Evolutionary conservation across 2,797 vertebrate genomes (phyloP), one percentile per base, ranked within the genome.

Genomic region (Halcyon leucocephala): DNA sequence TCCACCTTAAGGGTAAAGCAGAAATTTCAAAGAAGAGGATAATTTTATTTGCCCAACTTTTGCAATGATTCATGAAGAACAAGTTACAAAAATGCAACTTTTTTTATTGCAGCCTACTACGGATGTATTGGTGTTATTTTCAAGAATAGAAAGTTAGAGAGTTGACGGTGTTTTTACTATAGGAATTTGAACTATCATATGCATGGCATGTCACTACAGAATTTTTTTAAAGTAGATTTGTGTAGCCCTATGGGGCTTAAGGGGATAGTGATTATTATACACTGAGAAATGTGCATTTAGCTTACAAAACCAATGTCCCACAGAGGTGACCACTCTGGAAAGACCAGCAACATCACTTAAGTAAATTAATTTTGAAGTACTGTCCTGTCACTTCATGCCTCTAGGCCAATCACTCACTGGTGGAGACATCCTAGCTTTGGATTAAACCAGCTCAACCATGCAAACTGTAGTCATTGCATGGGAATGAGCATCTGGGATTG

Each of bases 311-410:
- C 95, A 95, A 94, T 95, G 98, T 97, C 97, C 98, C 97, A 98
- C 98, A 98, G 98, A 97, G 97, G 96, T 98, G 97, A 96, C 95
- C 94, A 93, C 95, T 97, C 97, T 95, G 97, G 96, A 97, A 98
- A 98, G 98, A 98, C 97, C 98, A 97, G 98, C 96, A 98, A 97
- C 78, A 96, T 98, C 98, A 98, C 98, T 98, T 99, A 98, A 98
- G 98, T 98, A 99, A 99, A 99, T 99, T 98, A 98, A 99, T 99
- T 98, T 98, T 99, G 98, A 99, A 99, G 98, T 98, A 98, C 98
- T 98, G 98, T 98, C 98, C 98, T 99, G 99, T 99, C 98, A 99
- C 98, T 97, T 97, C 86, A 94, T 98, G 98, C 99, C 99, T 98
- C 94, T 94, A 98, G 99, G 99, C 98, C 97, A 98, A 90, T 93